A percentile compares a stretch with the other conserved stretches of the same genome.
Conservation (phyloP, 1,140 invertebrate species). For the Hycleus phaleratus region DNA sequence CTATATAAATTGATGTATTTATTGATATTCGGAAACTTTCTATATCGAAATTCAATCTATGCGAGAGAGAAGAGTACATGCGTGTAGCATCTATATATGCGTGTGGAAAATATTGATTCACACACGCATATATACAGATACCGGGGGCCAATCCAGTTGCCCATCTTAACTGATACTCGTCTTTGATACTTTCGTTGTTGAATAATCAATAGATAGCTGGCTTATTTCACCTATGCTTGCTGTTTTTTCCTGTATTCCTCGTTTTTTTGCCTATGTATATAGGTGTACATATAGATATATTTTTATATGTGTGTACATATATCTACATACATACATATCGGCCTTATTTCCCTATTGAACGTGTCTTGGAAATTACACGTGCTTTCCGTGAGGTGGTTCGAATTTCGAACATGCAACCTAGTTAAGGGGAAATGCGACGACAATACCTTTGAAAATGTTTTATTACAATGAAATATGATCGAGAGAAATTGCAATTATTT, state of each 20-base stretch:
- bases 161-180: slow-evolving; percentile 5
- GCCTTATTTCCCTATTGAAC: no score
- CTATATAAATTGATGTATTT: slow-evolving; percentile 13
- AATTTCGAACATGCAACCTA: no score
- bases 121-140: slow-evolving; percentile 21
- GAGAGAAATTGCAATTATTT: no score
- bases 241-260: neutral
- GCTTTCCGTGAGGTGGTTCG: no score
- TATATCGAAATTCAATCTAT: slow-evolving; percentile 24
- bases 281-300: no score
- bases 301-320: no score
- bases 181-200: neutral
- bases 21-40: slow-evolving; percentile 11
- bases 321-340: no score
- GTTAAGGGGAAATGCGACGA: no score
- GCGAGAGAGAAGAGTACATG: slow-evolving; percentile 19
- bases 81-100: slow-evolving; percentile 20
- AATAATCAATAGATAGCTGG: slow-evolving; percentile 8
- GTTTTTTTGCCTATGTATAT: neutral
- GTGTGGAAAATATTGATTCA: slow-evolving; percentile 26
- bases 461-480: no score
- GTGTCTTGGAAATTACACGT: no score
- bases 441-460: no score
- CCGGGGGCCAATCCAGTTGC: slow-evolving; percentile 19
- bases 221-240: slow-evolving; percentile 1